Base-by-base conservation (phyloP, 2,113 vertebrate genomes). In the Zapornia atra region DNA sequence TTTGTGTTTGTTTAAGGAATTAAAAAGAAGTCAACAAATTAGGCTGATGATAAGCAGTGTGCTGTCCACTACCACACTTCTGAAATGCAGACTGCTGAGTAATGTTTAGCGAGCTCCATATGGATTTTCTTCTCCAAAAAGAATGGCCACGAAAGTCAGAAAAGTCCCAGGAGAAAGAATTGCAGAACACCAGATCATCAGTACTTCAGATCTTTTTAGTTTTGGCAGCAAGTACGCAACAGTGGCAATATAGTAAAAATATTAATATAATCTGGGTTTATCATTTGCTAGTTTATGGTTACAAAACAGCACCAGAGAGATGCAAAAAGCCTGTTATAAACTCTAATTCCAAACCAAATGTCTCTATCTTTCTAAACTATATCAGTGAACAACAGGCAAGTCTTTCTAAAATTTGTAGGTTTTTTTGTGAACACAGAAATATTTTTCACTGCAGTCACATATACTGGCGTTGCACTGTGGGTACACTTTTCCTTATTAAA, bases 181-280 rank as follows among this genome's bases (percentile, higher is more conserved):
- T 85, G 11, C 25, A 75, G 46, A 87, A 36, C 1, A 26, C 31
- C 0, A 0, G 13, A 64, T 38, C 6, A 56, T 18, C 4, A 34
- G 3, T 29, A 29, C 5, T 72, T 59, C 29, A 59, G 16, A 56
- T 85, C 10, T 82, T 91, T 56, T 29, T 46, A 20, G 17, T 24
- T 15, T 5, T 84, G 2, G 2, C 34, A 81, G 9, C n/a, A 54
- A 11, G 22, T 53, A 60, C 79, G 5, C 21, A 64, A 46, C 10
- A 42, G 3, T 33, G 25, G 15, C 7, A 57, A 12, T 51, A 26
- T 40, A 57, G 11, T 69, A 48, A 31, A 2, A 44, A 1, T 51
- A 7, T 46, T 56, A 42, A 40, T 38, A 60, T 34, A 50, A 46
- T 42, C 28, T 76, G 17, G 2, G 48, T 71, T 85, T 71, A 42